Evolutionary conservation across 2,113 vertebrate genomes (phyloP).

Genomic region (Spheniscus mendiculus): DNA sequence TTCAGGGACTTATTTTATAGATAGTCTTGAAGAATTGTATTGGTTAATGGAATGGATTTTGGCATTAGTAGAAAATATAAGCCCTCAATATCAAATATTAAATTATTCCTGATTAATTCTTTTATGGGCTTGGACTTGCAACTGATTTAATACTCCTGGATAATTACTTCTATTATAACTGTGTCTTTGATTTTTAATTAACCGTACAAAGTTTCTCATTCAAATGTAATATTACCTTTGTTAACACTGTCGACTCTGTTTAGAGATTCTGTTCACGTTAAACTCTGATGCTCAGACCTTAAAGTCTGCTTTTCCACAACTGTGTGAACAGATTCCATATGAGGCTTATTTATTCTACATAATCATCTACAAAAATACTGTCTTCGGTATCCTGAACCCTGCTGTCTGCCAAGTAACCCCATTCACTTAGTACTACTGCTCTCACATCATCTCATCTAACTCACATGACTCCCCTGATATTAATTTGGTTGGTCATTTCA

Average conservation of each 20-base stretch:
- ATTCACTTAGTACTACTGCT: not conserved
- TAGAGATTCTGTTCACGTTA: slow-evolving; percentile 31
- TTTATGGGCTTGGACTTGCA: slow-evolving; percentile 60
- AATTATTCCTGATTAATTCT: slow-evolving; percentile 74
- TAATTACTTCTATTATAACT: slow-evolving; percentile 64
- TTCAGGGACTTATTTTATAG: not conserved
- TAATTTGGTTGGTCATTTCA: not conserved
- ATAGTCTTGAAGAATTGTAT: slow-evolving; percentile 34
- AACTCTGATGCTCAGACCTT: not conserved
- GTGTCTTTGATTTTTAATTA: slow-evolving; percentile 67
- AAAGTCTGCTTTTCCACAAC: not conserved
- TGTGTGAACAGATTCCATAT: not conserved
- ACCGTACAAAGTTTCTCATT: slow-evolving; percentile 33
- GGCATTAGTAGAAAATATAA: slow-evolving; percentile 53
- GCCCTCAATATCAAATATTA: slow-evolving; percentile 65
- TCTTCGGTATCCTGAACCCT: not conserved
- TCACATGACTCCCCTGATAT: not conserved
- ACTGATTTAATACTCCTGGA: slow-evolving; percentile 53
- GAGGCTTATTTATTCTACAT: not conserved
- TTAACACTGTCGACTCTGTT: slow-evolving; percentile 27
- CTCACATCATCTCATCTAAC: not conserved
- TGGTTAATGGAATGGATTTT: slow-evolving; percentile 69
- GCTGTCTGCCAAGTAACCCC: not conserved
- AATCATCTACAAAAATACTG: not conserved
- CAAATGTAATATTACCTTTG: slow-evolving; percentile 44